Evolutionary conservation across 1,140 invertebrate species (phyloP), one percentile per base, ranked within the genome.

Genomic region (Maconellicoccus hirsutus): DNA sequence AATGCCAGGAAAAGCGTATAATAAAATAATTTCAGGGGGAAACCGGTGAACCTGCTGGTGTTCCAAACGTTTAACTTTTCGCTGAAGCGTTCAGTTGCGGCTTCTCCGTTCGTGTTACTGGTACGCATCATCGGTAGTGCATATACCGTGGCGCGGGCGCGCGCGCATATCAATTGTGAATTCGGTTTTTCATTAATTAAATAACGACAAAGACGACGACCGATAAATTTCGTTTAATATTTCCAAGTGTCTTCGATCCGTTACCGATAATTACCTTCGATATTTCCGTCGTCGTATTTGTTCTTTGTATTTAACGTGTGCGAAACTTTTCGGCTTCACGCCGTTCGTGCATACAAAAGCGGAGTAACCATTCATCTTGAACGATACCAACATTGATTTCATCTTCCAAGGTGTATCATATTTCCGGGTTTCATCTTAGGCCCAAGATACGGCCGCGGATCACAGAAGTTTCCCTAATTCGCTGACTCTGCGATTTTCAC

Each of bases 41-140:
- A 66, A 66, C 61, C 21, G 61, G 61, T 66, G 61, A 66, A 66
- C 61, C 61, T 66, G 61, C 16, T 66, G 61, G 61, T 66, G 61
- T 66, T 66, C 61, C 61, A 66, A 66, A 66, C 61, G 61, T 66
- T 66, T 66, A 66, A 66, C 61, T 66, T 66, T 66, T 66, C 61
- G 61, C 25, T 66, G 61, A 66, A 66, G 61, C 61, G 61, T 66
- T 66, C 61, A 66, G 61, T 66, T 66, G 61, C 61, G 61, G 61
- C 61, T 66, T 66, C 61, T 66, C 61, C 25, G 61, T 66, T 66
- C 61, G 61, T 66, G 61, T 66, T 66, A 66, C 61, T 66, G 61
- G 61, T 66, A 66, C 61, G 61, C 61, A 66, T 66, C 61, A 66
- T 66, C 61, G 61, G 61, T 66, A 66, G 61, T 66, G 61, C 61